A percentile compares a stretch with the other conserved stretches of the same genome.
Evolutionary conservation across 2,888 invertebrate species (phyloP).

Genomic region (Tribolium freemani): DNA sequence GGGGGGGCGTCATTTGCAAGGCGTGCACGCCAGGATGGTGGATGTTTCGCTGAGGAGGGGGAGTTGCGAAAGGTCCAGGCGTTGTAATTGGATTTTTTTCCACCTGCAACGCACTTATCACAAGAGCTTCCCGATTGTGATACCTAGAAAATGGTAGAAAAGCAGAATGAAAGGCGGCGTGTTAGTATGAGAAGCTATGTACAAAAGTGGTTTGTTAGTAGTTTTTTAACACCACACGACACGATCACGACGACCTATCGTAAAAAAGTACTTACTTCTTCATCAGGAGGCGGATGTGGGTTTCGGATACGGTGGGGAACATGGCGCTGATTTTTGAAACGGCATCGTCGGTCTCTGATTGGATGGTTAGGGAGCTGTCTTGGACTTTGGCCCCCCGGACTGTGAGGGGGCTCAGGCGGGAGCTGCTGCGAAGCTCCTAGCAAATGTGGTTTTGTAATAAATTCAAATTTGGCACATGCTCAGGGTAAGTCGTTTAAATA

Average conservation of each 20-base stretch:
- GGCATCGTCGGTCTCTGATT: slow-evolving; percentile 79
- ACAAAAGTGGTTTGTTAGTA: slow-evolving; percentile 17
- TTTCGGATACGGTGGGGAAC: slow-evolving; percentile 92
- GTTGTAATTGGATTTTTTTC: slow-evolving; percentile 92
- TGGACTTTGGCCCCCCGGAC: slow-evolving; percentile 56
- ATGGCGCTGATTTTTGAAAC: slow-evolving; percentile 87
- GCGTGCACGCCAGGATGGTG: slow-evolving; percentile 61
- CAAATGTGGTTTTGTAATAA: neutral
- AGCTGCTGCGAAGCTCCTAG: slow-evolving; percentile 58
- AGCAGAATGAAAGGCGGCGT: slow-evolving; percentile 41
- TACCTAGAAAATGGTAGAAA: slow-evolving; percentile 75
- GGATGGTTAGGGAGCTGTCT: slow-evolving; percentile 68
- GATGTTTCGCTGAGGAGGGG: slow-evolving; percentile 76
- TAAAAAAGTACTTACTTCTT: slow-evolving; percentile 85
- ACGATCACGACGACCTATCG: neutral
- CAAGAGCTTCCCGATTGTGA: slow-evolving; percentile 92
- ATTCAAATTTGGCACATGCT: too few species aligned
- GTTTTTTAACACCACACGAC: neutral
- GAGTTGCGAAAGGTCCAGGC: slow-evolving; percentile 85
- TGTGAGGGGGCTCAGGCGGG: slow-evolving; percentile 60
- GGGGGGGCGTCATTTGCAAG: slow-evolving; percentile 79
- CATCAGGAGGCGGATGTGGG: slow-evolving; percentile 86
- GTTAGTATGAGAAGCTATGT: slow-evolving; percentile 43
- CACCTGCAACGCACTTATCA: slow-evolving; percentile 93
- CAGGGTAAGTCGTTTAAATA: too few species aligned